Evolutionary conservation across 53 echinoderm and acorn worm species (phyloP).

Genomic region (Echinarachnius parma): DNA sequence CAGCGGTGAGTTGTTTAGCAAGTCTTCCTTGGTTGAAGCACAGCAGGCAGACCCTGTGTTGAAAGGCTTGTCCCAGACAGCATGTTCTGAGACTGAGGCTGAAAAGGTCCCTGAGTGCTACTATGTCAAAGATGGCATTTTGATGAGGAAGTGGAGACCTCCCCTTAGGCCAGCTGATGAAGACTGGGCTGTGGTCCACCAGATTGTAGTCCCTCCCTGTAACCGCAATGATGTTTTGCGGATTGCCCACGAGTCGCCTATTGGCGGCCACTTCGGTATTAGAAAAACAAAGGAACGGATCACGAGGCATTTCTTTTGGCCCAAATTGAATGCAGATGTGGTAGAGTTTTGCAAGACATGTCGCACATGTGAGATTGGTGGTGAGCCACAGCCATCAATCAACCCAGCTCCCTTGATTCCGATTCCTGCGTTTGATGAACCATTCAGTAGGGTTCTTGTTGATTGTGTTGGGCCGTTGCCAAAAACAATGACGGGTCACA

Average conservation of each 20-base stretch:
- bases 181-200: slow-evolving; percentile 41
- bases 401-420: slow-evolving; percentile 53
- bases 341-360: slow-evolving; percentile 47
- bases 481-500: slow-evolving; percentile 45
- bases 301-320: too few species aligned
- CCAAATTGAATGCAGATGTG: slow-evolving; percentile 28
- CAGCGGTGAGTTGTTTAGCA: neutral
- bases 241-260: slow-evolving; percentile 42
- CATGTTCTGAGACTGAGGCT: too few species aligned
- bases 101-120: too few species aligned
- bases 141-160: slow-evolving; percentile 62
- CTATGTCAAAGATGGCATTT: slow-evolving; percentile 24
- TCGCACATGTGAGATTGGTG: slow-evolving; percentile 52
- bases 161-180: slow-evolving; percentile 48
- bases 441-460: slow-evolving; percentile 46
- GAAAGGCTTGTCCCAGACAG: too few species aligned
- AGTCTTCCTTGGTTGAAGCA: too few species aligned
- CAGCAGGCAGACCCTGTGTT: too few species aligned
- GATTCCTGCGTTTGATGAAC: slow-evolving; percentile 56
- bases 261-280: slow-evolving; percentile 42
- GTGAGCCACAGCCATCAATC: slow-evolving; percentile 50
- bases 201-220: slow-evolving; percentile 28
- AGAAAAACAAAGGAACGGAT: slow-evolving; percentile 49
- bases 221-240: slow-evolving; percentile 42
- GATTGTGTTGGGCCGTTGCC: slow-evolving; percentile 66